Conservation (phyloP, 2,113 vertebrate species). For the Alligator sinensis region DNA sequence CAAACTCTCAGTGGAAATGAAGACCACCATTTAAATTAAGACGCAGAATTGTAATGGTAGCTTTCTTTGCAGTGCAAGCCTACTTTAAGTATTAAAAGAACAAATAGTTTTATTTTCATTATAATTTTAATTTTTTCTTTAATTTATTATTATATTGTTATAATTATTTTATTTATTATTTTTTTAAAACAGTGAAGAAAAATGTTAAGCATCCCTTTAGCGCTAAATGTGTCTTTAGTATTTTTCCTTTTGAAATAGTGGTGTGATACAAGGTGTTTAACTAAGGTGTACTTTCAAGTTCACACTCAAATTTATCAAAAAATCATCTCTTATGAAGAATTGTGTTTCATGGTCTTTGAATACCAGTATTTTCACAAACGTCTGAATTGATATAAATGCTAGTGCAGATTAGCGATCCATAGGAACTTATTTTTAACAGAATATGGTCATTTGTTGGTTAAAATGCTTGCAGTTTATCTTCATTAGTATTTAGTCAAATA, state of each 20-base stretch:
- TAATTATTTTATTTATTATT: too few species aligned
- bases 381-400: not conserved
- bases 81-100: not conserved
- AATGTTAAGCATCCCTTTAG: not conserved
- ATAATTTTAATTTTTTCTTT: too few species aligned
- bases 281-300: not conserved
- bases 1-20: not conserved
- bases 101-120: too few species aligned
- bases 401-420: not conserved
- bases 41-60: not conserved
- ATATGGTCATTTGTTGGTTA: not conserved
- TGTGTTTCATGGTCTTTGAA: conserved; percentile 18
- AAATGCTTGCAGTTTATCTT: conserved; percentile 6
- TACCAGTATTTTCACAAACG: conserved; percentile 11
- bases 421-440: conserved; percentile 16
- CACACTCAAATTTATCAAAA: not conserved
- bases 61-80: not conserved
- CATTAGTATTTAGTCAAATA: not conserved
- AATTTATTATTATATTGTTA: too few species aligned
- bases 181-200: not conserved
- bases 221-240: not conserved
- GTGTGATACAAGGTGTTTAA: not conserved
- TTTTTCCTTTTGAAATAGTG: not conserved
- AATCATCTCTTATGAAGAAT: not conserved
- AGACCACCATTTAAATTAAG: not conserved